Conservation (phyloP, 2,113 vertebrate genomes). For the Crotalus helleri region DNA sequence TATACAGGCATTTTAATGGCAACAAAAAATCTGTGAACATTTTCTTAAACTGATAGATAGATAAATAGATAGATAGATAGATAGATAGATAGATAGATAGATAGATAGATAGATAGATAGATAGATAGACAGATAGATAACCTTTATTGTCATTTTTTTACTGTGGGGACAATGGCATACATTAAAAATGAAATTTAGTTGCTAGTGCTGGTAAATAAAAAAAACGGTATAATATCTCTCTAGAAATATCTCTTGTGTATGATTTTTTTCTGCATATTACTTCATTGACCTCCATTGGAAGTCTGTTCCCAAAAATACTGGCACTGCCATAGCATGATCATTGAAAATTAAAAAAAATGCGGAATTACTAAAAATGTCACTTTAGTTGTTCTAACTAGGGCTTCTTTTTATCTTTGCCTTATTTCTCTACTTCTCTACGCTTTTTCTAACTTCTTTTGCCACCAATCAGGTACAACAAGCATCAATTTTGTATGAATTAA, state of each 20-base stretch:
- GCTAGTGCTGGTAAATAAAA: not conserved
- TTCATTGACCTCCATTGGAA: not conserved
- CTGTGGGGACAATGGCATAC: too few species aligned
- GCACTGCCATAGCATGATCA: not conserved
- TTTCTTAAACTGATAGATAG: not conserved
- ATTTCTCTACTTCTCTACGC: not conserved
- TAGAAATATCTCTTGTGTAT: not conserved
- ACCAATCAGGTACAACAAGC: too few species aligned
- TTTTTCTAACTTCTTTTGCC: not conserved
- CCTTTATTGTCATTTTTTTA: too few species aligned
- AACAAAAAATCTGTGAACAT: conserved; percentile 39
- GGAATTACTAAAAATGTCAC: not conserved
- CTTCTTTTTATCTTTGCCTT: not conserved
- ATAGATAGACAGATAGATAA: too few species aligned
- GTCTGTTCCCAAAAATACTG: not conserved
- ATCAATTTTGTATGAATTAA: not conserved
- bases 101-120: too few species aligned
- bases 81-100: too few species aligned
- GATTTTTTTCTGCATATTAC: not conserved
- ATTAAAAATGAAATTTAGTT: too few species aligned
- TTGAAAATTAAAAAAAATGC: not conserved
- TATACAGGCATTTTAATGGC: conserved; percentile 20
- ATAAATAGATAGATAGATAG: too few species aligned
- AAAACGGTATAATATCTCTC: not conserved
- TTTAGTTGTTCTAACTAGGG: not conserved